Evolutionary conservation across 2,797 vertebrate species (phyloP).

Genomic region (Hemibagrus guttatus): DNA sequence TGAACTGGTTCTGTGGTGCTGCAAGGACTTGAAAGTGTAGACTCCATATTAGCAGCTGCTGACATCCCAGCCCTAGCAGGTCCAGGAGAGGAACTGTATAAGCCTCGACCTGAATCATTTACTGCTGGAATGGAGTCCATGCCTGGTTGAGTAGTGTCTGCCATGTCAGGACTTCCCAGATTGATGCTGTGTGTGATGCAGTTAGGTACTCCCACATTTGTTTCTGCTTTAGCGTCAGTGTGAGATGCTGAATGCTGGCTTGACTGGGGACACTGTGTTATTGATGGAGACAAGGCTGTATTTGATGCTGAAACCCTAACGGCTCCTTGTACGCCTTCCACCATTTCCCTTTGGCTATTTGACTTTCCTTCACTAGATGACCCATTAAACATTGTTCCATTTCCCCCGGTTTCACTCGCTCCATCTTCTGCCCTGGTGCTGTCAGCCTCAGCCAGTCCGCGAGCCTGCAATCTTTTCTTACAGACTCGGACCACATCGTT

Average conservation of each 20-base stretch:
- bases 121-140: slow-evolving; percentile 73
- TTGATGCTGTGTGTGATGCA: slow-evolving; percentile 52
- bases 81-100: slow-evolving; percentile 50
- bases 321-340: slow-evolving; percentile 38
- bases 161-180: slow-evolving; percentile 74
- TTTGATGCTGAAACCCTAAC: slow-evolving; percentile 39
- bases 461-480: slow-evolving; percentile 86
- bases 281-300: slow-evolving; percentile 32
- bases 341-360: slow-evolving; percentile 37
- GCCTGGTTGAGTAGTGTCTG: slow-evolving; percentile 91
- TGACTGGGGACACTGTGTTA: slow-evolving; percentile 55
- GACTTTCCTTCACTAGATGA: slow-evolving; percentile 11
- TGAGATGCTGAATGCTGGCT: slow-evolving; percentile 53
- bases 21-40: slow-evolving; percentile 83
- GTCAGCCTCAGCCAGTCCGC: slow-evolving; percentile 87
- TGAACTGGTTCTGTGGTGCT: slow-evolving; percentile 82
- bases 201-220: slow-evolving; percentile 30
- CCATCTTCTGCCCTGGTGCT: slow-evolving; percentile 88
- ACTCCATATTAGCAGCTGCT: slow-evolving; percentile 58
- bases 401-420: slow-evolving; percentile 41
- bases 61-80: slow-evolving; percentile 49
- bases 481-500: slow-evolving; percentile 94
- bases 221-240: slow-evolving; percentile 47
- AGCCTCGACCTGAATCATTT: slow-evolving; percentile 54
- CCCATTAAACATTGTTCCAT: not conserved